Percentiles rank a stretch among this genome's conserved stretches.
Conservation (phyloP, 2,113 vertebrate species). For the Heterochromis multidens region DNA sequence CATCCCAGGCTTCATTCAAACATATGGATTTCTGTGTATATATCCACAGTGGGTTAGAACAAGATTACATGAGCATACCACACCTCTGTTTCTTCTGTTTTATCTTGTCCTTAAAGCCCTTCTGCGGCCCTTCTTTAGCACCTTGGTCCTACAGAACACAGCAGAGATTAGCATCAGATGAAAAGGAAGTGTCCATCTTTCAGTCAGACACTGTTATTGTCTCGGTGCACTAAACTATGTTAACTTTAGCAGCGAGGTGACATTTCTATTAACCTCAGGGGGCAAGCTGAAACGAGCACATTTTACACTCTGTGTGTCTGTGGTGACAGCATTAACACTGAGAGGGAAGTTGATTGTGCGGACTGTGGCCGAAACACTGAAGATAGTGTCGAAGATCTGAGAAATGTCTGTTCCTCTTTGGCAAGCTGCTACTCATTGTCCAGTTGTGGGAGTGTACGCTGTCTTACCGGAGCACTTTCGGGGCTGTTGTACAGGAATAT, state of each 20-base stretch:
- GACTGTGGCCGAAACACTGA: not conserved
- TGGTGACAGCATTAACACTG: conserved; percentile 3
- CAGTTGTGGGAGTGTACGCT: not conserved
- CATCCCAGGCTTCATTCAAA: not conserved
- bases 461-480: conserved; percentile 77
- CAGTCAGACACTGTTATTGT: conserved; percentile 30
- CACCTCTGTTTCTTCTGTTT: conserved; percentile 64
- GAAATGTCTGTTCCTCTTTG: conserved; percentile 54
- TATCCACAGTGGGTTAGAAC: not conserved
- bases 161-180: conserved; percentile 43
- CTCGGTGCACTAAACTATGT: conserved; percentile 19
- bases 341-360: not conserved
- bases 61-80: not conserved
- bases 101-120: conserved; percentile 47
- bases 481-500: conserved; percentile 81
- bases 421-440: conserved; percentile 17
- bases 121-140: conserved; percentile 45
- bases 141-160: conserved; percentile 49
- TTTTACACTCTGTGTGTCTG: conserved; percentile 21
- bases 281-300: conserved; percentile 41
- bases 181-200: conserved; percentile 40
- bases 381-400: conserved; percentile 39
- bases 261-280: conserved; percentile 69
- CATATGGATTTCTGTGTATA: not conserved
- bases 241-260: conserved; percentile 51